Percentiles rank a stretch among this genome's conserved stretches.
Evolutionary conservation across 1,140 invertebrate species (phyloP).

Genomic region (Ceratoteleas bidentatus): DNA sequence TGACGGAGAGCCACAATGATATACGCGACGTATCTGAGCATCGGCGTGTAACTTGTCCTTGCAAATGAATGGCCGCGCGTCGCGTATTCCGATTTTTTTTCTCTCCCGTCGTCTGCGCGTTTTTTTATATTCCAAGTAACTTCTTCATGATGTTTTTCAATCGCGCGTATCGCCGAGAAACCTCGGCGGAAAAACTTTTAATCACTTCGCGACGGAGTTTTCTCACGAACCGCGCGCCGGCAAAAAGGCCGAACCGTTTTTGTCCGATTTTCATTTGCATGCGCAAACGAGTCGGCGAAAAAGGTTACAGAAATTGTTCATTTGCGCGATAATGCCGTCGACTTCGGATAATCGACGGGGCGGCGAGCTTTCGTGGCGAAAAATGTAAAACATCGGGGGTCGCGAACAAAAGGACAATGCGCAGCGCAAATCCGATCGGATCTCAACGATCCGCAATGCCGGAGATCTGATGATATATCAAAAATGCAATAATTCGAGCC

Average conservation of each 20-base stretch:
- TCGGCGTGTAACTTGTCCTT: slow-evolving; percentile 60
- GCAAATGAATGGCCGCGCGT: slow-evolving; percentile 53
- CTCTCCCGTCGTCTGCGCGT: slow-evolving; percentile 7
- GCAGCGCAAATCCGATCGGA: slow-evolving; percentile 35
- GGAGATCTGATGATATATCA: slow-evolving; percentile 54
- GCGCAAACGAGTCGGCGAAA: slow-evolving; percentile 9
- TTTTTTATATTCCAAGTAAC: slow-evolving; percentile 57
- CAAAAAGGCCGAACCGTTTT: slow-evolving; percentile 37
- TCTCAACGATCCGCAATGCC: slow-evolving; percentile 5
- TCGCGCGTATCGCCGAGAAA: slow-evolving; percentile 33
- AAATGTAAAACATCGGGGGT: background rate
- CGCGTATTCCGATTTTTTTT: slow-evolving; percentile 27
- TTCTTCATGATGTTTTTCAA: slow-evolving; percentile 59
- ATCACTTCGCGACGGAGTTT: slow-evolving; percentile 55
- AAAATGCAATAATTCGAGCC: slow-evolving; percentile 52
- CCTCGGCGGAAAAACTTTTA: slow-evolving; percentile 56
- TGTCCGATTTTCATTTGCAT: slow-evolving; percentile 41
- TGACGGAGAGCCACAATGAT: slow-evolving; percentile 45
- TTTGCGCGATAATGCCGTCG: slow-evolving; percentile 38
- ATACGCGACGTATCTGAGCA: slow-evolving; percentile 59
- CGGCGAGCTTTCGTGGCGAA: background rate
- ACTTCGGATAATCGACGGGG: slow-evolving; percentile 14
- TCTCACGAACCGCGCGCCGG: slow-evolving; percentile 34
- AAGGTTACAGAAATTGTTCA: slow-evolving; percentile 1
- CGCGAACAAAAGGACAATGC: background rate